Base-by-base conservation (phyloP, 2,888 invertebrate species). In the Caradrina clavipalpis region DNA sequence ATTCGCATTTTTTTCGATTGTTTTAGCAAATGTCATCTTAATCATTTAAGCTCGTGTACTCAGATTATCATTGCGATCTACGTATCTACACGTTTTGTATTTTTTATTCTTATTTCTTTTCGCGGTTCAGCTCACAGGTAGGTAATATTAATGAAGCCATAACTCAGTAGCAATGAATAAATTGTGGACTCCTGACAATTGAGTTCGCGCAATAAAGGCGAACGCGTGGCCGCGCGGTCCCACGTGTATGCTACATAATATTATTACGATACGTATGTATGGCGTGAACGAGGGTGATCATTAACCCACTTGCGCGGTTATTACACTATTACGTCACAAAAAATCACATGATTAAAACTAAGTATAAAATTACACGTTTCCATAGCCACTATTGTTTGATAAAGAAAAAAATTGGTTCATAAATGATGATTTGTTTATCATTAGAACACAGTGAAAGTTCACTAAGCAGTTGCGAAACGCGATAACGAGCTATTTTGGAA, bases 221-320 rank as follows among this genome's bases (percentile, higher is more conserved):
- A 54, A 22, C 49, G 39, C 63, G 54, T 49, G 21, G 62, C 54
- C 51, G 35, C 35, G 53, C 47, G 45, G 58, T 31, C 58, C 47
- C 68, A 62, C 64, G 45, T 76, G 66, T 64, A 19, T 42, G 15
- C 56, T 76, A 76, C 71, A 76, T 67, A 76, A 80, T 71, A 53
- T 70, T 62, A 77, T 67, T 71, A 67, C 72, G 61, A 64, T 76
- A 76, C 56, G 13, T 74, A 71, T 45, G 58, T 63, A 84, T 76
- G 74, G 78, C 76, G 78, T 66, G 74, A 82, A 82, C 73, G 59
- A 81, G 70, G 74, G 72, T 76, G 53, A 77, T 82, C 70, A 77
- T 83, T 83, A 83, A 78, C 83, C 83, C 42, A 84, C 73, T 77
- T 81, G 54, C 60, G 39, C 66, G 64, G 59, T 42, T 65, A 69